Percentiles rank a stretch among this genome's conserved stretches.
Evolutionary conservation across 2,888 invertebrate species (phyloP).

Genomic region (Lamproptera curius): DNA sequence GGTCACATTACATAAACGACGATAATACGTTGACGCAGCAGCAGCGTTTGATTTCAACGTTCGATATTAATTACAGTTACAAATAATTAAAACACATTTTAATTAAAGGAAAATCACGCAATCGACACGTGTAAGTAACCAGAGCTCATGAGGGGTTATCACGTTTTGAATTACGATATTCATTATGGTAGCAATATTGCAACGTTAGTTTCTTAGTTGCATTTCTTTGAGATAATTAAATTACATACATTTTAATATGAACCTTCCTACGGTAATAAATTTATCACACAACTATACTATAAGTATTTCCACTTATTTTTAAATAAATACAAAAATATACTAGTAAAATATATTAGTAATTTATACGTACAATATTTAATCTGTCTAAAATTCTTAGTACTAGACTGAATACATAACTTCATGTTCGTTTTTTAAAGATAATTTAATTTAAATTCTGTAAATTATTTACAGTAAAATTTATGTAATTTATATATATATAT

Average conservation of each 20-base stretch:
- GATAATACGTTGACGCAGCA: too few species aligned
- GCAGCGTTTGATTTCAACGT: too few species aligned
- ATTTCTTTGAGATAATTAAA: neutral
- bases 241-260: neutral
- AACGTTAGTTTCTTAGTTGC: neutral
- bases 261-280: neutral
- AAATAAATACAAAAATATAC: neutral
- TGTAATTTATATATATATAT: too few species aligned
- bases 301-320: neutral
- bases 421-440: too few species aligned
- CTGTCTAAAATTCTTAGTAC: neutral
- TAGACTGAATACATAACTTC: neutral
- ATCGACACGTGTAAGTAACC: neutral
- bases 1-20: neutral
- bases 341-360: neutral
- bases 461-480: too few species aligned
- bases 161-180: neutral
- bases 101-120: neutral
- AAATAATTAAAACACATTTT: neutral
- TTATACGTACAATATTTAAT: conserved; percentile 2
- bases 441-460: too few species aligned
- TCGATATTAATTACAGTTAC: neutral
- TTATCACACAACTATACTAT: neutral
- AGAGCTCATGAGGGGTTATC: neutral
- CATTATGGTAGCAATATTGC: neutral